phyloP scores from a whole-genome alignment of 2,888 invertebrate genomes.

The Lagria hirta region DNA sequence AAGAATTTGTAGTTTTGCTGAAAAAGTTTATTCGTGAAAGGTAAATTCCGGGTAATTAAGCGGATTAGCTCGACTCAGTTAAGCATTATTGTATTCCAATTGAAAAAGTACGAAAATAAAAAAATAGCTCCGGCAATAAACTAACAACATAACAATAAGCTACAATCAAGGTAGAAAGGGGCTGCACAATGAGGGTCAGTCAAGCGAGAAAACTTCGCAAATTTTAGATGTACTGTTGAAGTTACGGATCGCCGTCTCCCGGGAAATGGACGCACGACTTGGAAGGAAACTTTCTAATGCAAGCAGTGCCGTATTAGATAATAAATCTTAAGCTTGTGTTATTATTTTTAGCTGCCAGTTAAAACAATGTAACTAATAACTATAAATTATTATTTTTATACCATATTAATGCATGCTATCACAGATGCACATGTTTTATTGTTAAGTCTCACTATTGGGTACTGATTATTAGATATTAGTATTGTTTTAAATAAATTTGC shows the following conservation, averaged over 20 bases:
- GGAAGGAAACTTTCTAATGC: constrained; percentile 6
- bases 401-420: too few relatives aligned
- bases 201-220: constrained; percentile 40
- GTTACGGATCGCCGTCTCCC: constrained; percentile 23
- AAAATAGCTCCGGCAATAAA: constrained; percentile 39
- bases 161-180: constrained; percentile 47
- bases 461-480: too few relatives aligned
- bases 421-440: too few relatives aligned
- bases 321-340: too few relatives aligned
- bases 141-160: constrained; percentile 45
- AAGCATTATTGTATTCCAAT: constrained; percentile 36
- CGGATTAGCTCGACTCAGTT: constrained; percentile 37
- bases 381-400: too few relatives aligned
- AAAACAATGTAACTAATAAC: too few relatives aligned
- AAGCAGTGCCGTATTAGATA: too few relatives aligned
- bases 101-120: constrained; percentile 25
- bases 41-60: constrained; percentile 44
- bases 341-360: too few relatives aligned
- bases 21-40: constrained; percentile 43
- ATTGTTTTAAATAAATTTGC: too few relatives aligned
- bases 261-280: constrained; percentile 17
- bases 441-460: too few relatives aligned
- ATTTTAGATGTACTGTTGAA: constrained; percentile 17
- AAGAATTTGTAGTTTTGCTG: constrained; percentile 39
- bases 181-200: constrained; percentile 37